Evolutionary conservation across 2,113 vertebrate species (phyloP), one percentile per base, ranked within the genome.

Genomic region (Phyllostomus discolor): DNA sequence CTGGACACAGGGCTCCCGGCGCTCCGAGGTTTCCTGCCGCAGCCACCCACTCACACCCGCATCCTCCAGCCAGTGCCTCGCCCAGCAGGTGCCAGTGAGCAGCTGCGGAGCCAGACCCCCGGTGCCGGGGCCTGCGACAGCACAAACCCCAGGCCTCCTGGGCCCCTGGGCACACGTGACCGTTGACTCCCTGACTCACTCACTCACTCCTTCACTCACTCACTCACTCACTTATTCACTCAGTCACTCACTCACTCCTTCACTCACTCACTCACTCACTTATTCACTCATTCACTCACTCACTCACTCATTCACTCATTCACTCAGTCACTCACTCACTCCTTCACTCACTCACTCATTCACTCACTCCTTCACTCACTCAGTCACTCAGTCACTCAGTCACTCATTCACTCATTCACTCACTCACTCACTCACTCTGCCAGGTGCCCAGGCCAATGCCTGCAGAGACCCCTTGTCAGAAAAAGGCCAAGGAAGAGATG

Each of bases 1-100:
- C 14, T 17, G 46, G 17, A 46, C 5, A 0, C 54, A 5, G 33
- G 54, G 22, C n/a, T 24, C 28, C 26, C 1, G 3, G 4, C 0
- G 22, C 80, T 48, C 17, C 11, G 2, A 33, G 3, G 4, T 19
- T 33, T 17, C 38, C 69, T 1, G 10, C 24, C 11, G 0, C 11
- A 6, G 16, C 35, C 52, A 6, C 1, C 19, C 14, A 28, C 79
- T 16, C 35, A 7, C 28, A 78, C 4, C 16, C 6, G 10, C 19
- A n/a, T 83, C 48, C 76, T 72, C 52, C 8, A 46, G 75, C 43
- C 62, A 35, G 52, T 31, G 4, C 33, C 14, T 19, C 43, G 14
- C 26, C 72, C 80, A 16, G 52, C 73, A 67, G 28, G 66, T 8
- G n/a, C 52, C 59, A 7, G 1, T 4, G 28, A 57, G 59, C 2